Evolutionary conservation across 2,888 invertebrate species (phyloP), one percentile per base, ranked within the genome.

Genomic region (Cerceris rybyensis): DNA sequence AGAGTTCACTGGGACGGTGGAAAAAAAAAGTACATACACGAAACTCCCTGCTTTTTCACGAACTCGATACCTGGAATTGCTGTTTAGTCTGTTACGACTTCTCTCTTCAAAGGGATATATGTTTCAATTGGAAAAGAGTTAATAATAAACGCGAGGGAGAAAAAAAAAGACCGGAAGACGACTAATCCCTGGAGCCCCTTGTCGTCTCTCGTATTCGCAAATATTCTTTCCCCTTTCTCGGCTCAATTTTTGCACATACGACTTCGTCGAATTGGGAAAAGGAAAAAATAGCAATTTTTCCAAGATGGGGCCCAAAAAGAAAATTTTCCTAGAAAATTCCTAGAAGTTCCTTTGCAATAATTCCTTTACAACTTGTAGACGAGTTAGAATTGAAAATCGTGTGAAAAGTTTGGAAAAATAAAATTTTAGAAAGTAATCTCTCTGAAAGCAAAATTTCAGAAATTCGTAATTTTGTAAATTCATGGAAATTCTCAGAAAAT

Each of bases 41-140:
- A 42, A 59, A 52, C 39, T 11, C 7, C 14, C 13, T 9, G 71
- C 71, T 83, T 83, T 75, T 80, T 75, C 70, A 57, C 72, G 14
- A 61, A 58, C 70, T 46, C 82, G 83, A 73, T 90, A 90, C 90
- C 88, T 88, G 86, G 89, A 90, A 90, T 68, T 75, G 86, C 82
- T 90, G 89, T 90, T 90, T 87, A 86, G 87, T 89, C 88, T 89
- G 89, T 90, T 88, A 68, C 73, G 64, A 61, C 75, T 60, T 52
- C 77, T 58, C 70, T 81, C 82, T 82, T 87, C 87, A 87, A 87
- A 87, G 79, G 75, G 74, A 70, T 66, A 65, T 69, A 68, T 72
- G 74, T 80, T 77, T 85, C 83, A 58, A 85, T 85, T 69, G 70
- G 78, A 82, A 78, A 78, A 72, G 85, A 78, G 85, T 85, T 85